phyloP scores from a whole-genome alignment of 2,797 vertebrate genomes.

The Chaunax sp. region DNA sequence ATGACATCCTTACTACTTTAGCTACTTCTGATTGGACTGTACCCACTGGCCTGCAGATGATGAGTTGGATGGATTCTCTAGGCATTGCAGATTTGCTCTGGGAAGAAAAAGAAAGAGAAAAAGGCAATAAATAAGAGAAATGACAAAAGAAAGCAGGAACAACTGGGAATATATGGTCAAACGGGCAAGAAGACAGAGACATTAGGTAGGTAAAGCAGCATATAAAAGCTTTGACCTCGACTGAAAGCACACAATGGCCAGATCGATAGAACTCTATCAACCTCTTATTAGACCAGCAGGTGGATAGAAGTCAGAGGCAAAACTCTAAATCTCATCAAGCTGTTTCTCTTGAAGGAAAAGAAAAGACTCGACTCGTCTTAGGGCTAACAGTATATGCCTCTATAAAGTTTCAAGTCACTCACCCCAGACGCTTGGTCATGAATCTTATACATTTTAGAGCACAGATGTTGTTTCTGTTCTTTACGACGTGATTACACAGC shows the following conservation, averaged over 20 bases:
- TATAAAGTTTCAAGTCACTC: conserved; percentile 12
- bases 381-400: conserved; percentile 8
- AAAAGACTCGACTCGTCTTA: conserved; percentile 10
- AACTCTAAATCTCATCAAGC: conserved; percentile 51
- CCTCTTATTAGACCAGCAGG: conserved; percentile 60
- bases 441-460: conserved; percentile 1
- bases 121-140: conserved; percentile 45
- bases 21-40: conserved; percentile 51
- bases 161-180: conserved; percentile 39
- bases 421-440: background rate
- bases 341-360: conserved; percentile 14
- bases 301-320: conserved; percentile 29
- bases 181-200: conserved; percentile 46
- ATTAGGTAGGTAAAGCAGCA: conserved; percentile 61
- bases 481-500: conserved; percentile 4
- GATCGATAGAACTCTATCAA: conserved; percentile 75
- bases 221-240: conserved; percentile 62
- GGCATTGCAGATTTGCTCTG: conserved; percentile 51
- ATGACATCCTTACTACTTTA: conserved; percentile 40
- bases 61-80: conserved; percentile 38
- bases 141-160: conserved; percentile 18
- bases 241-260: conserved; percentile 53
- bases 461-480: conserved; percentile 16
- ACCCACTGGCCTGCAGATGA: conserved; percentile 41
- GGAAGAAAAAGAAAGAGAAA: conserved; percentile 36